Conservation (phyloP, 2,797 vertebrate species). For the Anguilla megastoma region DNA sequence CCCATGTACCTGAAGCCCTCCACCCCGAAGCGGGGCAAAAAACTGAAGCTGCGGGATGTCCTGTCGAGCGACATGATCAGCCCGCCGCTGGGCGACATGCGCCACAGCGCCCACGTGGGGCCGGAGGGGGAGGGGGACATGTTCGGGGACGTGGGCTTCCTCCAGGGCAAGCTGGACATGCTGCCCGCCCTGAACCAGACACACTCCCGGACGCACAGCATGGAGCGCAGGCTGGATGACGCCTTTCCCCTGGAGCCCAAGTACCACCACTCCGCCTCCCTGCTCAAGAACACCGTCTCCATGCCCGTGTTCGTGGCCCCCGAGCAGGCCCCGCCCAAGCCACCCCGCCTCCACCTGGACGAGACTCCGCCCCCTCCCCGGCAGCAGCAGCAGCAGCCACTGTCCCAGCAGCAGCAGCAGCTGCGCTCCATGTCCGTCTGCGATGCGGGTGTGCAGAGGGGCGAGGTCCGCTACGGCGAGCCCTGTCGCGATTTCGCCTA, state of each 20-base stretch:
- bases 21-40: conserved; percentile 76
- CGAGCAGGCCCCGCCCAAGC: conserved; percentile 80
- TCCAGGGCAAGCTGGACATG: conserved; percentile 78
- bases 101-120: conserved; percentile 82
- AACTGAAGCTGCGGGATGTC: conserved; percentile 72
- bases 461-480: conserved; percentile 49
- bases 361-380: conserved; percentile 53
- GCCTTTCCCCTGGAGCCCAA: conserved; percentile 27
- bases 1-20: conserved; percentile 81
- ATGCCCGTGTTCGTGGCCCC: conserved; percentile 73
- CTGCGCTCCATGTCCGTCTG: conserved; percentile 61
- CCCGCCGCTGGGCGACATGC: conserved; percentile 79
- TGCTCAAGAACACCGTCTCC: conserved; percentile 76
- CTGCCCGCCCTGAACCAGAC: conserved; percentile 60
- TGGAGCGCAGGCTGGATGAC: conserved; percentile 57
- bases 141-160: conserved; percentile 83
- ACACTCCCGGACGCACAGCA: conserved; percentile 58
- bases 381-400: conserved; percentile 28
- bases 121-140: conserved; percentile 74
- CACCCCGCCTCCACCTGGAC: conserved; percentile 77
- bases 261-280: conserved; percentile 57
- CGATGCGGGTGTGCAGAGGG: conserved; percentile 46
- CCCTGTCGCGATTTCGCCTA: conserved; percentile 63
- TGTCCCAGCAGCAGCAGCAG: conserved; percentile 33
- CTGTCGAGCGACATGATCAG: conserved; percentile 84